Conservation (phyloP, 2,888 invertebrate genomes). For the Odontothrips loti region DNA sequence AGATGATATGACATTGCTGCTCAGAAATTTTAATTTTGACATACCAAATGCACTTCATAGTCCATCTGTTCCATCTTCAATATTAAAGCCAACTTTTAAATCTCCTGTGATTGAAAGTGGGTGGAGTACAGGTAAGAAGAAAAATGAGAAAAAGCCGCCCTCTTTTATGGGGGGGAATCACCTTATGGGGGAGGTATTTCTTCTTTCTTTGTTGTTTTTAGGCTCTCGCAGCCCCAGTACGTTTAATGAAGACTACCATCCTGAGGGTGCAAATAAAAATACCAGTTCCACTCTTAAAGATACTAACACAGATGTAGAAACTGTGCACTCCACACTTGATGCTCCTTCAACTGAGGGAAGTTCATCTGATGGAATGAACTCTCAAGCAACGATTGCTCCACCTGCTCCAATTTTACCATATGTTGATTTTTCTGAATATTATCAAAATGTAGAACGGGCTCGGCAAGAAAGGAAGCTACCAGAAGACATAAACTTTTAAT, state of each 20-base stretch:
- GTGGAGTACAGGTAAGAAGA: conserved; percentile 36
- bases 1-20: conserved; percentile 79
- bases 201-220: neutral
- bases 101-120: conserved; percentile 27
- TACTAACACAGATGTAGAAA: conserved; percentile 40
- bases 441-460: conserved; percentile 64
- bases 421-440: conserved; percentile 80
- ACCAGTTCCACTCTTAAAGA: conserved; percentile 29
- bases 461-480: conserved; percentile 63
- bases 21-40: conserved; percentile 80
- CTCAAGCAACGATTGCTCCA: conserved; percentile 11
- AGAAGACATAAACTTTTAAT: conserved; percentile 54
- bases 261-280: neutral
- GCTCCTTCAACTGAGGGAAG: conserved; percentile 52
- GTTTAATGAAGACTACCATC: too few species aligned
- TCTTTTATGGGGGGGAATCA: too few species aligned
- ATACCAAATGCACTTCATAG: conserved; percentile 58
- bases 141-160: conserved; percentile 28
- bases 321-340: too few species aligned
- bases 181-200: too few species aligned
- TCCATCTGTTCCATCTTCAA: conserved; percentile 32
- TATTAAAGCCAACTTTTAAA: conserved; percentile 29
- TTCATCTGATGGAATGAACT: conserved; percentile 36
- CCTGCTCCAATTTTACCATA: conserved; percentile 67
- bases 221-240: too few species aligned